Conservation (phyloP, 2,113 vertebrate species). For the Circaetus cinerascens region DNA sequence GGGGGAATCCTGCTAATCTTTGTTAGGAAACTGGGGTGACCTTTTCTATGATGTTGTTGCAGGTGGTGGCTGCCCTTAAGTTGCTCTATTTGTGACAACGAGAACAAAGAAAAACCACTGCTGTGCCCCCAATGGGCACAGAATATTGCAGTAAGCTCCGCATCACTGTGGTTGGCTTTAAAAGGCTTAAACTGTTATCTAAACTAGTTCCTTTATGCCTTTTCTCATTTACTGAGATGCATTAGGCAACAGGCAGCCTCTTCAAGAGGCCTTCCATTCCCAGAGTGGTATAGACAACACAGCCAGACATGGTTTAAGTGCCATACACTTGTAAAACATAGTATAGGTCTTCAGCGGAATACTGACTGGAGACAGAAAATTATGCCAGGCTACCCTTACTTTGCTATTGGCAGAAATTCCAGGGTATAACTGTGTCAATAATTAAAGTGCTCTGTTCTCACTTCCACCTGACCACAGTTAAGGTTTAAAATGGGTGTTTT, state of each 20-base stretch:
- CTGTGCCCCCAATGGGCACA: neutral
- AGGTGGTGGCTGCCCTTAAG: neutral
- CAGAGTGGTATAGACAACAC: neutral
- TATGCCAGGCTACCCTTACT: neutral
- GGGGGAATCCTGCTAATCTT: neutral
- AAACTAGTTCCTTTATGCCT: neutral
- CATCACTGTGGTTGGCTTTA: neutral
- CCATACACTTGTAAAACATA: neutral
- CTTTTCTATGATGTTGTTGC: neutral
- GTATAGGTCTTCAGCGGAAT: rapidly evolving
- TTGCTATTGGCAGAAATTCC: neutral
- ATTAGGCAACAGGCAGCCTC: neutral
- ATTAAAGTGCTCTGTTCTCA: neutral
- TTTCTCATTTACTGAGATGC: neutral
- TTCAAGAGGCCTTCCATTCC: neutral
- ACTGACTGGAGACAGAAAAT: neutral
- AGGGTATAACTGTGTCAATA: neutral
- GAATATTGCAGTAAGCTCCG: neutral
- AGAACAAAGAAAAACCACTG: neutral
- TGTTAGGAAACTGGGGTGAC: neutral
- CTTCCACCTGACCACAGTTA: neutral
- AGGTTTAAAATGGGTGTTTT: neutral
- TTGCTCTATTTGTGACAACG: neutral
- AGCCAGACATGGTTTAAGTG: neutral
- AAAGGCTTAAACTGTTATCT: neutral